Evolutionary conservation across 2,797 vertebrate genomes (phyloP).

Genomic region (Myotis myotis): DNA sequence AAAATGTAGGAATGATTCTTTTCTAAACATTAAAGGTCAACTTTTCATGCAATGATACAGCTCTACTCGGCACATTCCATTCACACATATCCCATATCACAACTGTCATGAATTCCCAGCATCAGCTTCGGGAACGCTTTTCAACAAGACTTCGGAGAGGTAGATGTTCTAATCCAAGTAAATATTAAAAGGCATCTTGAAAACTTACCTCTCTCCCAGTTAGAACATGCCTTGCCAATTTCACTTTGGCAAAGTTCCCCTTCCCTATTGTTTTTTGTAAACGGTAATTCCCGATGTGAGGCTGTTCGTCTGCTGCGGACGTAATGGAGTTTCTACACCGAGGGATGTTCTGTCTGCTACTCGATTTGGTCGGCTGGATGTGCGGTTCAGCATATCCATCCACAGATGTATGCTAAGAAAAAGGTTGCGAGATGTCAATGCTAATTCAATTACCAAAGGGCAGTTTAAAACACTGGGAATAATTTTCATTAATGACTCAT

Average conservation of each 20-base stretch:
- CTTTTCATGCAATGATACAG: rapidly evolving
- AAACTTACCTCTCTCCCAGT: slow-evolving; percentile 95
- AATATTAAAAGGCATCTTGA: neutral
- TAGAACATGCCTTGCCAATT: slow-evolving; percentile 94
- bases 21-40: neutral
- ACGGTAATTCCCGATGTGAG: slow-evolving; percentile 96
- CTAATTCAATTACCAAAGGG: slow-evolving; percentile 51
- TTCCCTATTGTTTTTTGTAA: slow-evolving; percentile 97
- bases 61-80: neutral
- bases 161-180: neutral
- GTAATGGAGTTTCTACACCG: slow-evolving; percentile 94
- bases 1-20: neutral
- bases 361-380: slow-evolving; percentile 90
- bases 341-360: slow-evolving; percentile 93
- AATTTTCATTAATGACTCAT: neutral
- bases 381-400: slow-evolving; percentile 91
- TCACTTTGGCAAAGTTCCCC: slow-evolving; percentile 97
- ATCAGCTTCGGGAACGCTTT: neutral
- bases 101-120: neutral
- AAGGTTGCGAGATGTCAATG: slow-evolving; percentile 20
- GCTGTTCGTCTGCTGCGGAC: slow-evolving; percentile 93
- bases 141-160: neutral
- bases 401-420: slow-evolving; percentile 91
- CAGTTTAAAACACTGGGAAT: neutral
- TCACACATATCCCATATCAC: neutral